Base-by-base conservation (phyloP, 2,888 invertebrate species). In the Pantelozetes paolii region DNA sequence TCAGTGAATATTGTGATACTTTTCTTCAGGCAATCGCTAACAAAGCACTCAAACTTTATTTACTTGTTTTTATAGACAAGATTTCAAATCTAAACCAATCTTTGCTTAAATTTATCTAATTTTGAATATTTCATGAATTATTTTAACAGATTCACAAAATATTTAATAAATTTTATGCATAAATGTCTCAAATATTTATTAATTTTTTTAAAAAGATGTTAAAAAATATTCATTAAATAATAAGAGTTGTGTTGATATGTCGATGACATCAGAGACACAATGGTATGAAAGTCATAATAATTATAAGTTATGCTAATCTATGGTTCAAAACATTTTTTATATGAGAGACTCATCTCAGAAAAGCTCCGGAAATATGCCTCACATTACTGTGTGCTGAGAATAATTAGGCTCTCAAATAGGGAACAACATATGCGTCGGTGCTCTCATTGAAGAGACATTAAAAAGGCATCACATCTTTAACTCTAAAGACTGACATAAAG, bases 401-500 rank as follows among this genome's bases (percentile, higher is more conserved):
- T 64, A 64, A 64, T 64, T 64, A 64, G 64, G 59, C 64, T 5
- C 64, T 64, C 36, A 64, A 64, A 62, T 30, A 20, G 64, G 36
- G 11, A 64, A 45, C 45, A 64, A 62, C 30, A 64, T 36, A 64
- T 64, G 32, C 36, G 64, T 36, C 64, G n/a, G 20, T 64, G 64
- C 64, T 36, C n/a, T 36, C 40, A 64, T n/a, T 30, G 36, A 64
- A 36, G 36, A 64, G 36, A 64, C 64, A 64, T 64, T 64, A 64
- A 64, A 64, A 64, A 64, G 64, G 64, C 32, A 64, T 64, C 36
- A 64, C 64, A 64, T 64, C 57, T 64, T 18, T 64, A 40, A 59
- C 30, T 36, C 9, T 30, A 59, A 32, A 18, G 59, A 59, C 28
- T 59, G 15, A 20, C 13, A 59, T 30, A 59, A 15, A 30, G 30